These are phyloP conservation scores for Leptodactylus fallax DNA, from an alignment of 2,797 vertebrate species.

Conservation along the genomic window DNA sequence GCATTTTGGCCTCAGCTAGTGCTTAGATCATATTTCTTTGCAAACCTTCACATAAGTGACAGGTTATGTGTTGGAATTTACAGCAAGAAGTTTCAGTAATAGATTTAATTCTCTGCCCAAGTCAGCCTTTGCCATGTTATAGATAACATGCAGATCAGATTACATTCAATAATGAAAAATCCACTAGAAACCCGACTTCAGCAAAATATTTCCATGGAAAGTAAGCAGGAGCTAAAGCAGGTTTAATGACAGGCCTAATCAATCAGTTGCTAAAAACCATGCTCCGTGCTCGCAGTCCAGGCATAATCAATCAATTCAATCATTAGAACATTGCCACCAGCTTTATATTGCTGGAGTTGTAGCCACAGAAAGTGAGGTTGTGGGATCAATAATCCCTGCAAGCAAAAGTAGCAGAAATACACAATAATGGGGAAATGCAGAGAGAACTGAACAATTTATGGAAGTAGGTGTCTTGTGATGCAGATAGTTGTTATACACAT, in stretches of 20 bases:
- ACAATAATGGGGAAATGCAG: conserved; percentile 24
- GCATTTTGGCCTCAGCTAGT: background rate
- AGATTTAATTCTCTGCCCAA: background rate
- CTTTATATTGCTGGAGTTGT: conserved; percentile 52
- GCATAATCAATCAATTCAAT: conserved; percentile 57
- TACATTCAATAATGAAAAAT: conserved; percentile 42
- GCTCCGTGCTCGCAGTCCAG: conserved; percentile 17
- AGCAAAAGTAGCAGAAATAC: conserved; percentile 21
- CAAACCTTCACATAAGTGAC: background rate
- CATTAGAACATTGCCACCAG: conserved; percentile 54
- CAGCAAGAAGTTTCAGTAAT: background rate
- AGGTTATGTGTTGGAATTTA: background rate
- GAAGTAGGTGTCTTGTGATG: background rate
- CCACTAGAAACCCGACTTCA: conserved; percentile 27
- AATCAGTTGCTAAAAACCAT: conserved; percentile 56
- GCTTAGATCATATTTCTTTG: background rate
- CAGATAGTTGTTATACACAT: background rate
- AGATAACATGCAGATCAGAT: conserved; percentile 40
- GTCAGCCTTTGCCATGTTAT: background rate
- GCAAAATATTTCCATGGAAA: conserved; percentile 24
- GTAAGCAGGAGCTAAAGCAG: conserved; percentile 41
- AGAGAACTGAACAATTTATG: conserved; percentile 20
- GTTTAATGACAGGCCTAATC: conserved; percentile 49
- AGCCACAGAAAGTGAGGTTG: conserved; percentile 44
- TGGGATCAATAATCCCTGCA: conserved; percentile 51